phyloP scores from a whole-genome alignment of 2,888 invertebrate genomes.

The Stenotaenia linearis region DNA sequence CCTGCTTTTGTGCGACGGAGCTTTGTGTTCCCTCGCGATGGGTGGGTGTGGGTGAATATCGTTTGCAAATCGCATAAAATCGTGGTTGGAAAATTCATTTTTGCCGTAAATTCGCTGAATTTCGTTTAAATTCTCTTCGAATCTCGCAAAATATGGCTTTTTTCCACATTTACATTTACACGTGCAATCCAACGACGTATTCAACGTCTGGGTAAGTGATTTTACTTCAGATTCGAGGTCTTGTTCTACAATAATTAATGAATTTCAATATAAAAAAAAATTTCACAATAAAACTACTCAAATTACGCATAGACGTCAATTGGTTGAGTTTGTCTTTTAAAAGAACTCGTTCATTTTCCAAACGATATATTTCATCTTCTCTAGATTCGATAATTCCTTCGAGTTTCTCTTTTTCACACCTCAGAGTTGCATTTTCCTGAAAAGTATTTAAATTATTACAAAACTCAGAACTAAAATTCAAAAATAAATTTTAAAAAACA shows the following conservation, averaged over 20 bases:
- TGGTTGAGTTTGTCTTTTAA: not conserved
- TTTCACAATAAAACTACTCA: not conserved
- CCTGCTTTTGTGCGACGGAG: not conserved
- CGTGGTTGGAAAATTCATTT: not conserved
- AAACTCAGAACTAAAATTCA: not conserved
- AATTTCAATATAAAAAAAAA: not conserved
- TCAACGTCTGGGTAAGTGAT: not conserved
- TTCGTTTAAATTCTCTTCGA: slow-evolving; percentile 1
- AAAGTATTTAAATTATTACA: slow-evolving; percentile 2
- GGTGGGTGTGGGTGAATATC: not conserved
- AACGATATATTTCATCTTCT: not conserved
- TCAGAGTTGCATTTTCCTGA: not conserved
- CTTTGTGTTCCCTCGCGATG: not conserved
- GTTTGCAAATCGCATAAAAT: not conserved
- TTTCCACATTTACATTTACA: not conserved
- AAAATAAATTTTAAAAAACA: not conserved
- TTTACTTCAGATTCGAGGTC: not conserved
- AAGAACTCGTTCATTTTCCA: not conserved
- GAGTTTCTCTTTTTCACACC: not conserved
- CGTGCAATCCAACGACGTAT: not conserved
- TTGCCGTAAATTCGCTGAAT: not conserved
- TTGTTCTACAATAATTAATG: not conserved
- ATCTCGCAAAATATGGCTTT: not conserved
- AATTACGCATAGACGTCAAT: not conserved
- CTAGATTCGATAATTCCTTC: not conserved